Conservation (phyloP, 2,797 vertebrate species). For the Crypturellus tataupa region DNA sequence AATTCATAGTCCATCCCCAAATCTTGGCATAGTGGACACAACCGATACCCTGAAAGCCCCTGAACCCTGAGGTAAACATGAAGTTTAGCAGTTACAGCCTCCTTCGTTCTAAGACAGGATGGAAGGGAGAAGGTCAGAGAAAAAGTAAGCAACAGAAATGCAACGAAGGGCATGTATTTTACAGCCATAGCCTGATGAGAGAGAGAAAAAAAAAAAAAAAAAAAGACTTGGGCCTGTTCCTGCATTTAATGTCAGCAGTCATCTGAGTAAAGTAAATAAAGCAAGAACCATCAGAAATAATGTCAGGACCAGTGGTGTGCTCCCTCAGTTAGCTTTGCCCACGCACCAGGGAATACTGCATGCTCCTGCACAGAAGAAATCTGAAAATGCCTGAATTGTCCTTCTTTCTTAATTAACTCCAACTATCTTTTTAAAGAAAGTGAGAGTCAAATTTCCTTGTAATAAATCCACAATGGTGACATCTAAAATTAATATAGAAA, state of each 20-base stretch:
- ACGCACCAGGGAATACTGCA: not conserved
- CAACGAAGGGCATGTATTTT: not conserved
- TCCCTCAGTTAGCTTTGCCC: not conserved
- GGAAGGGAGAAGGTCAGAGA: not conserved
- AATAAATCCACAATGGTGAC: not conserved
- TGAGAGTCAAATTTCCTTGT: not conserved
- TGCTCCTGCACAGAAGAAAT: not conserved
- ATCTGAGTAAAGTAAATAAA: not conserved
- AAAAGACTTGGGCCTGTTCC: not conserved
- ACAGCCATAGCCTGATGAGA: not conserved
- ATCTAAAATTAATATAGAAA: not conserved
- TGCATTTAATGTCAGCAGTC: not conserved
- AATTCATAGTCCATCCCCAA: not conserved
- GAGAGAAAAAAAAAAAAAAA: not conserved
- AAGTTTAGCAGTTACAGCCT: not conserved
- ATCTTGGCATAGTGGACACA: not conserved
- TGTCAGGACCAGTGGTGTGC: not conserved
- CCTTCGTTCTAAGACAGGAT: not conserved
- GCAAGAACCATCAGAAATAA: not conserved
- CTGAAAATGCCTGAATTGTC: not conserved
- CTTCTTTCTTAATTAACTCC: not conserved
- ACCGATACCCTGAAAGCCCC: not conserved
- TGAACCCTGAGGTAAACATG: not conserved
- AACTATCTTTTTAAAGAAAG: not conserved
- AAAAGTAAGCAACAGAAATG: not conserved